Evolutionary conservation across 1,140 invertebrate species (phyloP).

Genomic region (Marisa cornuarietis): DNA sequence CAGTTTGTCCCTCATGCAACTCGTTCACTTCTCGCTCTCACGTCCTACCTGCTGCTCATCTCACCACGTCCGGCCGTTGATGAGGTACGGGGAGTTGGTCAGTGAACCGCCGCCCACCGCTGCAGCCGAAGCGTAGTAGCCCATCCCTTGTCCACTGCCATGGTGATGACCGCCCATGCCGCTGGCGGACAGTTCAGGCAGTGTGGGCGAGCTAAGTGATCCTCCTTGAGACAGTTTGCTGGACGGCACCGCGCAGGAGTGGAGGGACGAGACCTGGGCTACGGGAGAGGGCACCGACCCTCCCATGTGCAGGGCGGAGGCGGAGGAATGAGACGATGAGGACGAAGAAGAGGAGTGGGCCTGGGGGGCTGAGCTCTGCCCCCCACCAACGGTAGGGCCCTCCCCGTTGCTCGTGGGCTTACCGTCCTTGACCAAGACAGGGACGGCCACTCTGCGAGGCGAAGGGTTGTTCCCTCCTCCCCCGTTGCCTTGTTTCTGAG

Average conservation of each 20-base stretch:
- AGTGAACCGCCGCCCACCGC: slow-evolving; percentile 43
- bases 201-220: slow-evolving; percentile 34
- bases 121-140: slow-evolving; percentile 45
- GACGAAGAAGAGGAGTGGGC: slow-evolving; percentile 26
- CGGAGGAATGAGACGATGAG: slow-evolving; percentile 9
- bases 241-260: slow-evolving; percentile 37
- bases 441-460: slow-evolving; percentile 90
- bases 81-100: slow-evolving; percentile 51
- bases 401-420: slow-evolving; percentile 74
- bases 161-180: slow-evolving; percentile 37
- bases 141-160: slow-evolving; percentile 44
- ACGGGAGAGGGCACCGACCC: background rate
- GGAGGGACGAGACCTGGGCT: slow-evolving; percentile 22
- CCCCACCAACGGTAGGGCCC: slow-evolving; percentile 17
- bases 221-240: slow-evolving; percentile 41
- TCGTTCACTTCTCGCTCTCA: too few species aligned
- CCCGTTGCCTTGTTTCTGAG: slow-evolving; percentile 17
- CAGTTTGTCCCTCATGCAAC: too few species aligned
- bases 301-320: slow-evolving; percentile 27
- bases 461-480: slow-evolving; percentile 28
- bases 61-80: slow-evolving; percentile 58
- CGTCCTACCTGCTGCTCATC: background rate
- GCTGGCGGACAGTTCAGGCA: slow-evolving; percentile 33
- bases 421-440: slow-evolving; percentile 96
- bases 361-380: background rate